These are phyloP conservation scores for Columba janthina DNA, from an alignment of 2,113 vertebrate species.

Conservation along the genomic window DNA sequence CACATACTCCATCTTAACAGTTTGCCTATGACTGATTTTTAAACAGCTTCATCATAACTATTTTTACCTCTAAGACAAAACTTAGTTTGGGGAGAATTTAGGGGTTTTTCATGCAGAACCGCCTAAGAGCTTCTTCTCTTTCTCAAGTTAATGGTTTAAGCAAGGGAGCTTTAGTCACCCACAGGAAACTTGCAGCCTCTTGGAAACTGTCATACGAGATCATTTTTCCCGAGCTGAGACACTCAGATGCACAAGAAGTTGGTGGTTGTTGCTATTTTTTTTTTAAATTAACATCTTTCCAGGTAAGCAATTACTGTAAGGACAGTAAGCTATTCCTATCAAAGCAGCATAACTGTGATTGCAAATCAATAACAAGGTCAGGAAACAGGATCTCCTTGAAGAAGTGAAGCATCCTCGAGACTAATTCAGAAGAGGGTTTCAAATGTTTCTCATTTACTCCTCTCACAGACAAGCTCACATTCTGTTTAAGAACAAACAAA, in stretches of 20 bases:
- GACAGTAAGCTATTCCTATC: neutral
- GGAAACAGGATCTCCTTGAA: neutral
- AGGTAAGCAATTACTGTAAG: neutral
- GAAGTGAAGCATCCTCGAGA: neutral
- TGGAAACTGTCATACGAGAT: neutral
- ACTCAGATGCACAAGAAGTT: neutral
- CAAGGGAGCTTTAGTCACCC: neutral
- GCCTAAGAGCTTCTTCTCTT: neutral
- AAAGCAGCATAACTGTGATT: neutral
- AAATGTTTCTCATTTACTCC: neutral
- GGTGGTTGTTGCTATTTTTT: neutral
- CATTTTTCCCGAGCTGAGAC: neutral
- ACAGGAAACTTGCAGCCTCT: neutral
- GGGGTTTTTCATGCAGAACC: neutral
- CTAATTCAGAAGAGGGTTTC: neutral
- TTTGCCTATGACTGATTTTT: slow-evolving; percentile 10
- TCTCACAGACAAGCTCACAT: neutral
- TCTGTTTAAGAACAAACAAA: neutral
- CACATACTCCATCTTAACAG: slow-evolving; percentile 35
- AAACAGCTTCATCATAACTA: neutral
- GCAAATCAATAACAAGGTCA: neutral
- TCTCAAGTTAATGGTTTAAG: neutral
- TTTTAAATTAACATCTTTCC: neutral
- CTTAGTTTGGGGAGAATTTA: neutral
- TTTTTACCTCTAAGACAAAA: neutral